These are phyloP conservation scores for Pseudomyrmex pallidus DNA, from an alignment of 1,140 invertebrate species.

Conservation along the genomic window DNA sequence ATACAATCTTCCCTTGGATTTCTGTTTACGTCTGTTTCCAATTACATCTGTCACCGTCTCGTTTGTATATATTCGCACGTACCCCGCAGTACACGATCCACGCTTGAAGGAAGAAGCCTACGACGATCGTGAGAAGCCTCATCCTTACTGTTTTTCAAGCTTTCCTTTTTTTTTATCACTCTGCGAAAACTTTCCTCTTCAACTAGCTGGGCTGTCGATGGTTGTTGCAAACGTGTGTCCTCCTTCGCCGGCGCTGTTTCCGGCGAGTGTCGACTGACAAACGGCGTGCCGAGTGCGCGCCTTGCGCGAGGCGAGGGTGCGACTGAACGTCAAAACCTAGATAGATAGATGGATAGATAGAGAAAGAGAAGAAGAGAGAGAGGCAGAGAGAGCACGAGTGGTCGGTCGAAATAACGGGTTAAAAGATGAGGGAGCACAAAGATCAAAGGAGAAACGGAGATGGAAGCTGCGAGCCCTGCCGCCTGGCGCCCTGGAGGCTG, in stretches of 20 bases:
- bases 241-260: constrained; percentile 28
- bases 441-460: constrained; percentile 31
- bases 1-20: not conserved
- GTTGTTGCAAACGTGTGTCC: constrained; percentile 15
- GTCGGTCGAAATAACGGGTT: not conserved
- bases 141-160: constrained; percentile 28
- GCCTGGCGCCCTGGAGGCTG: constrained; percentile 30
- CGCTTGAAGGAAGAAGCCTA: constrained; percentile 48
- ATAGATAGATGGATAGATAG: constrained; percentile 4
- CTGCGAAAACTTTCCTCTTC: not conserved
- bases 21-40: not conserved
- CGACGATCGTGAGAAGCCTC: constrained; percentile 32
- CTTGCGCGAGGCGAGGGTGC: constrained; percentile 61
- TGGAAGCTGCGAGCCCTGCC: constrained; percentile 51
- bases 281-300: constrained; percentile 38
- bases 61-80: constrained; percentile 24
- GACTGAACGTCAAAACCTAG: constrained; percentile 48
- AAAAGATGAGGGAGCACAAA: constrained; percentile 10
- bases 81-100: constrained; percentile 66
- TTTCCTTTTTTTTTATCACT: constrained; percentile 36
- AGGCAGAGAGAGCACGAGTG: not conserved
- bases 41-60: not conserved
- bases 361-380: constrained; percentile 17
- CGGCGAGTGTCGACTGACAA: constrained; percentile 38
- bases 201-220: not conserved